Percentiles rank a stretch among this genome's conserved stretches.
These are phyloP conservation scores for Limnephilus marmoratus DNA, from an alignment of 2,888 invertebrate genomes.

Conservation along the genomic window DNA sequence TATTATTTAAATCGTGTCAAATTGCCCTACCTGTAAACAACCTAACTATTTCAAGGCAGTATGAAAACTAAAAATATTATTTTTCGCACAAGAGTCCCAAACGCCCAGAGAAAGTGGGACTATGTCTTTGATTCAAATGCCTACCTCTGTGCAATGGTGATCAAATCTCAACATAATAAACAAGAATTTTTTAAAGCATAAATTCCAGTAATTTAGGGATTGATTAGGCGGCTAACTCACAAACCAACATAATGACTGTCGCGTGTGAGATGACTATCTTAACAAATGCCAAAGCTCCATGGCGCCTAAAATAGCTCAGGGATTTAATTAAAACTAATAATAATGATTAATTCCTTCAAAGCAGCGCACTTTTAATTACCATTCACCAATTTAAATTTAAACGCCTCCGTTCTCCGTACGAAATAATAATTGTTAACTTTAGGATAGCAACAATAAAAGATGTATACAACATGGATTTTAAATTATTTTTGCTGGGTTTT, in stretches of 20 bases:
- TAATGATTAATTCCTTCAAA: not conserved
- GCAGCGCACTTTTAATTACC: not conserved
- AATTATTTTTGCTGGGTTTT: too few species aligned
- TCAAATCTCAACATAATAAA: not conserved
- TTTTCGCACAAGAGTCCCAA: not conserved
- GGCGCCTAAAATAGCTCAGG: not conserved
- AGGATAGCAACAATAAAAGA: not conserved
- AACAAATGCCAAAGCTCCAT: not conserved
- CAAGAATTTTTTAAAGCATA: not conserved
- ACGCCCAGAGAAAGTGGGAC: not conserved
- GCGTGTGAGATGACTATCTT: not conserved
- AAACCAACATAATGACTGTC: not conserved
- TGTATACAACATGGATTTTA: too few species aligned
- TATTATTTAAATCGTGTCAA: too few species aligned
- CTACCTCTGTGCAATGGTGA: not conserved
- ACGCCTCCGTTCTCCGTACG: not conserved
- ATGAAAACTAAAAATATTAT: too few species aligned
- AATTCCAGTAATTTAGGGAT: not conserved
- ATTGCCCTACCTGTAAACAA: too few species aligned
- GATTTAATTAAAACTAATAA: conserved; percentile 1
- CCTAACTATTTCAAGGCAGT: too few species aligned
- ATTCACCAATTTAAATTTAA: not conserved
- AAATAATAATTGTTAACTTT: not conserved
- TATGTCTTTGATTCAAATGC: not conserved
- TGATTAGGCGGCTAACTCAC: not conserved